These are phyloP conservation scores for Lucinisca nassula DNA, from an alignment of 2,888 invertebrate species.

Conservation along the genomic window DNA sequence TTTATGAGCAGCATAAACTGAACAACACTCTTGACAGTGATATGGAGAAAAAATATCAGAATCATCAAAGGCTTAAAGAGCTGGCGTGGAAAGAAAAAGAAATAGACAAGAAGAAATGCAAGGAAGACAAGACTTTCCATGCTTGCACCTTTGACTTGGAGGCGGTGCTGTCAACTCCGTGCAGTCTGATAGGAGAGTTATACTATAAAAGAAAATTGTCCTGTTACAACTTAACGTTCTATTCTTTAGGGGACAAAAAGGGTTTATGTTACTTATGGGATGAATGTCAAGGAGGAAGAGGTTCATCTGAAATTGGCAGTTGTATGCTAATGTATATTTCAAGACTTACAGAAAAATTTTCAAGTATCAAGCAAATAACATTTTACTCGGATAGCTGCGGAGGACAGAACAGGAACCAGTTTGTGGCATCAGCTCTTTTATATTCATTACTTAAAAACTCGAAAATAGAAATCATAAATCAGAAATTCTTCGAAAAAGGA, in stretches of 20 bases:
- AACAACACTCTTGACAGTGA: background rate
- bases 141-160: slow-evolving; percentile 40
- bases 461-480: slow-evolving; percentile 20
- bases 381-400: slow-evolving; percentile 47
- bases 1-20: background rate
- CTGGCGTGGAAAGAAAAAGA: background rate
- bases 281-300: slow-evolving; percentile 26
- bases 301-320: slow-evolving; percentile 34
- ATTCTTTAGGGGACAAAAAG: slow-evolving; percentile 13
- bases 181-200: slow-evolving; percentile 30
- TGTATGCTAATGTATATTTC: slow-evolving; percentile 7
- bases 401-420: slow-evolving; percentile 62
- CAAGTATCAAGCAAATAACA: slow-evolving; percentile 32
- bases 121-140: background rate
- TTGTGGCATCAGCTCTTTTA: slow-evolving; percentile 38
- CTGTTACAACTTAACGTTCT: slow-evolving; percentile 48
- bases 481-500: slow-evolving; percentile 47
- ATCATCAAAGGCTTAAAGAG: background rate
- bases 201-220: slow-evolving; percentile 44
- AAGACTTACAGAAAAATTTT: background rate
- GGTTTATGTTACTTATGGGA: slow-evolving; percentile 26
- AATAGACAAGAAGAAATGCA: background rate
- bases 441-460: background rate
- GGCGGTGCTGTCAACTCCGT: slow-evolving; percentile 36
- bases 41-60: background rate